Evolutionary conservation across 2,888 invertebrate genomes (phyloP), one percentile per base, ranked within the genome.

Genomic region (Drosophila lacicola): DNA sequence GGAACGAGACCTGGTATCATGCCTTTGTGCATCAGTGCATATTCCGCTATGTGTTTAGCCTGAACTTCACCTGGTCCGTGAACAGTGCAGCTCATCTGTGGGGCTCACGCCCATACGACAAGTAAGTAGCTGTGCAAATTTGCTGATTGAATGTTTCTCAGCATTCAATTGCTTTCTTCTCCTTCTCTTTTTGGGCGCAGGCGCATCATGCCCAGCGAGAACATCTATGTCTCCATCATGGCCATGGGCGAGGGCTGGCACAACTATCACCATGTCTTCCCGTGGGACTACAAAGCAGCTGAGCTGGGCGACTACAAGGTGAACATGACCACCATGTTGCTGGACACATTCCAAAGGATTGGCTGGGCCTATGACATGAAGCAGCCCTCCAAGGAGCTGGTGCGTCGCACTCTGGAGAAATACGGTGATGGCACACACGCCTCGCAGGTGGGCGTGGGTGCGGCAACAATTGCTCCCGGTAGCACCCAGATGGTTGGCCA

Each of bases 201-300:
- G 80, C 93, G 93, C 90, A 96, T 98, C 84, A 96, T 95, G 91
- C 97, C 98, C 0, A 93, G 94, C 0, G 96, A 98, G 92, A 97
- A 96, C 90, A 93, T 94, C 75, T 92, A 93, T 1, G 97, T 98
- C 0, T 95, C 97, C 0, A 85, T 96, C 0, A 88, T 95, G 21
- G 95, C 96, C 0, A 93, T 96, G 92, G 97, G 97, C 0, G 97
- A 97, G 92, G 98, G 98, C 4, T 98, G 97, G 96, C 98, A 98
- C 93, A 98, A 98, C 93, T 98, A 97, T 92, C 98, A 98, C 91
- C 98, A 98, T 92, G 96, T 96, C 0, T 98, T 98, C 92, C 98
- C 98, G 0, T 97, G 97, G 96, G 98, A 98, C 92, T 98, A 98
- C 94, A 96, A 97, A 89, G 96, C 98, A 29, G 95, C 97, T 6